Base-by-base conservation (phyloP, 2,113 vertebrate genomes). In the Willisornis vidua region DNA sequence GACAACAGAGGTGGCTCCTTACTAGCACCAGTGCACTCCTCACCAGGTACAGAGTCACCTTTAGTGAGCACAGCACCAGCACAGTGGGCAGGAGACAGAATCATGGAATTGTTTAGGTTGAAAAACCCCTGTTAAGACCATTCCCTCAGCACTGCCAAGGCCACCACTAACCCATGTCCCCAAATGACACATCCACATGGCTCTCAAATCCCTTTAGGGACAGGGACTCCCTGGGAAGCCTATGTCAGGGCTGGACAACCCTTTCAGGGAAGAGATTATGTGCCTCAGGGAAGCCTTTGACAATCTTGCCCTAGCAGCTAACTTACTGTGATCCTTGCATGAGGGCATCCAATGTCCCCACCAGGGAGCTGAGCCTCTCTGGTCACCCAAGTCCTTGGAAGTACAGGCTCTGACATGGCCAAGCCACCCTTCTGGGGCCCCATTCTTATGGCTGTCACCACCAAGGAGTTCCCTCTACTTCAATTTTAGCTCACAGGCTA, bases 1-100 rank as follows among this genome's bases (percentile, higher is more conserved):
- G 14, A 11, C 65, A 37, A 31, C 1, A 79, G 63, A 49, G 28
- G 49, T 0, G 1, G 29, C 58, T 89, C 62, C 62, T 82, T 29
- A 23, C 29, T 0, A 12, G 49, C 65, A 39, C 20, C 5, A 41
- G 24, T 8, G 35, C 0, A 0, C 41, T 59, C 66, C 12, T 65
- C 29, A 12, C 26, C 63, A 18, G 0, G 2, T 2, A 11, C 31
- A 39, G 12, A 29, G 52, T 23, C 11, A 25, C 58, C 16, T 45
- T 28, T 5, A 23, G 39, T 1, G 49, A 54, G 85, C 19, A n/a
- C 19, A 72, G 58, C n/a, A 24, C 31, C 10, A 33, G 37, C 23
- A n/a, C 46, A 41, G 18, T 3, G 46, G 62, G 9, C n/a, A 35
- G 43, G 26, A 65, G 35, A 85, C 0, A 58, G 31, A 45, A 71